These are phyloP conservation scores for Cochlearius cochlearius DNA, from an alignment of 2,113 vertebrate species.

Conservation along the genomic window DNA sequence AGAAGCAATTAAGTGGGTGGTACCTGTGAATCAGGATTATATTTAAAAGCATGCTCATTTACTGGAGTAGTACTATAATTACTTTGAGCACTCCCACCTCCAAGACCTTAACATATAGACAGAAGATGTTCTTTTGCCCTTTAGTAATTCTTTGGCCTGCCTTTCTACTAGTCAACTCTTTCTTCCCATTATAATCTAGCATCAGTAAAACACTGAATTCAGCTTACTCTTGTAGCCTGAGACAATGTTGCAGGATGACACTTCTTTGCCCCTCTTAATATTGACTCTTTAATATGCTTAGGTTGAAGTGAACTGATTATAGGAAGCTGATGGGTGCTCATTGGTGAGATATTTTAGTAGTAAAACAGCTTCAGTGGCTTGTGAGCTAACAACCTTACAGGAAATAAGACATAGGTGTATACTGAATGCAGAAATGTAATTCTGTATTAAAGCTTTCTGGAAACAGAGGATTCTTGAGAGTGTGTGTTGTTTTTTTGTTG, in stretches of 20 bases:
- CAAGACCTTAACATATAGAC: neutral
- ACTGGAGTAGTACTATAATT: neutral
- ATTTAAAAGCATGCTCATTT: slow-evolving; percentile 43
- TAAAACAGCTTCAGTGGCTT: neutral
- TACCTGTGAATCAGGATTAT: slow-evolving; percentile 34
- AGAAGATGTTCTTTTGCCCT: neutral
- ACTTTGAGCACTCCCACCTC: neutral
- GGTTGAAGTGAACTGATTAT: slow-evolving; percentile 7
- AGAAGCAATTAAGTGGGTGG: slow-evolving; percentile 37
- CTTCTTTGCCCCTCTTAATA: neutral
- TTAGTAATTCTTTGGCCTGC: neutral
- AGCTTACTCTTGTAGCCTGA: neutral
- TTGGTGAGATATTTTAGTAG: slow-evolving; percentile 15
- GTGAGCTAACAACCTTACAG: neutral
- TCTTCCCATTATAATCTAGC: neutral
- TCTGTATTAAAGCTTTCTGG: neutral
- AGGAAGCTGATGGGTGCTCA: neutral
- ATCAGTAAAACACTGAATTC: neutral
- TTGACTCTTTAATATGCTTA: slow-evolving; percentile 30
- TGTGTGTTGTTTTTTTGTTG: neutral
- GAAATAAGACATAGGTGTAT: neutral
- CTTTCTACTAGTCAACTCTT: neutral
- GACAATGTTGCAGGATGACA: neutral
- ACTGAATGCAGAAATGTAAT: neutral
- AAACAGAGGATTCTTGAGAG: neutral